Evolutionary conservation across 2,113 vertebrate species (phyloP).

Genomic region (Sander vitreus): DNA sequence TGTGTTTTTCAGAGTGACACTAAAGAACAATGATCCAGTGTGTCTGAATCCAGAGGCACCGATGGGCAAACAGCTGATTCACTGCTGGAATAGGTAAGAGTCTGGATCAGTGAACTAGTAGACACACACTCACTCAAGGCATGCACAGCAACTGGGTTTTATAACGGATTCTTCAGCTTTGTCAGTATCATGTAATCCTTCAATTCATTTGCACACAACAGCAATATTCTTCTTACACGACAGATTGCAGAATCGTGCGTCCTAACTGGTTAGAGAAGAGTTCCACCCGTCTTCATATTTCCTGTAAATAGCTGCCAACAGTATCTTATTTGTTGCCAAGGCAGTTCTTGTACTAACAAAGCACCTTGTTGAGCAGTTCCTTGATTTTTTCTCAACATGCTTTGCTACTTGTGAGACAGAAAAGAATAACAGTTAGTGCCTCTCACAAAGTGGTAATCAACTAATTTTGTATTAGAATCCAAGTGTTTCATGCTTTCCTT

Average conservation of each 20-base stretch:
- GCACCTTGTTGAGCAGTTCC: background rate
- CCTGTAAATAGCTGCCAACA: background rate
- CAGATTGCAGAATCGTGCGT: background rate
- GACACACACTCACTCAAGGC: background rate
- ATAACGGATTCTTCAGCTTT: background rate
- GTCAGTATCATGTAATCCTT: background rate
- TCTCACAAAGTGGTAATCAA: background rate
- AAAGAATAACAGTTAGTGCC: background rate
- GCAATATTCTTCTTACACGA: background rate
- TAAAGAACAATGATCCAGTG: slow-evolving; percentile 45
- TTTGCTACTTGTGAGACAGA: background rate
- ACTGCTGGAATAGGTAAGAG: slow-evolving; percentile 82
- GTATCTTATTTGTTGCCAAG: slow-evolving; percentile 29
- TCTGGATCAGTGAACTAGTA: background rate
- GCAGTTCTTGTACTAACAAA: slow-evolving; percentile 47
- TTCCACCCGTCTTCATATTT: slow-evolving; percentile 17
- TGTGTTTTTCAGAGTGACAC: slow-evolving; percentile 78
- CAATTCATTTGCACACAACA: background rate
- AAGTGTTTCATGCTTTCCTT: background rate
- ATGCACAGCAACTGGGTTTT: background rate
- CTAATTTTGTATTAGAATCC: background rate
- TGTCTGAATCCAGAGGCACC: slow-evolving; percentile 76
- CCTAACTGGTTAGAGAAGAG: background rate
- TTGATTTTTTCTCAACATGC: background rate
- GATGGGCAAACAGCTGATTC: slow-evolving; percentile 73